Conservation (phyloP, 2,888 invertebrate species). For the Gonocerus acuteangulatus region DNA sequence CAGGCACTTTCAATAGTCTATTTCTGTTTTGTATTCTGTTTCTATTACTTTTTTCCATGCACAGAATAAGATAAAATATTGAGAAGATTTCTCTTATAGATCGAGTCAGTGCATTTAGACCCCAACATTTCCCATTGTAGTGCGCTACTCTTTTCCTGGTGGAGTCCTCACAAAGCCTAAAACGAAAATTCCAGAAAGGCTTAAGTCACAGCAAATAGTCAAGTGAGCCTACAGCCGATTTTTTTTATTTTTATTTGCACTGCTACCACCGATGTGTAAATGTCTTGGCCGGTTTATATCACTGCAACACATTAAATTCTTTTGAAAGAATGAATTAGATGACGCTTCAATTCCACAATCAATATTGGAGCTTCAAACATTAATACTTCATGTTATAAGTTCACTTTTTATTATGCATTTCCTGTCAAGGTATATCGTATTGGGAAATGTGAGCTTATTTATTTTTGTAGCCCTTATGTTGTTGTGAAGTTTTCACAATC, state of each 20-base stretch:
- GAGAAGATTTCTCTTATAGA: conserved; percentile 19
- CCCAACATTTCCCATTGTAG: conserved; percentile 14
- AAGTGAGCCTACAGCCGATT: conserved; percentile 24
- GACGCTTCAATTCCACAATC: conserved; percentile 5
- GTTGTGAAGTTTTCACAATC: too few relatives aligned
- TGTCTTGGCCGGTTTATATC: conserved; percentile 5
- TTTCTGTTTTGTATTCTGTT: conserved; percentile 8
- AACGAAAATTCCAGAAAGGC: conserved; percentile 15
- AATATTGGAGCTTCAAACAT: neutral
- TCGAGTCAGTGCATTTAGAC: conserved; percentile 15
- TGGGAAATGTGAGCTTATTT: too few relatives aligned
- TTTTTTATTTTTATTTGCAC: conserved; percentile 17
- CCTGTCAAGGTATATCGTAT: too few relatives aligned
- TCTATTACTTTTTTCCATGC: conserved; percentile 13
- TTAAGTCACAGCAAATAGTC: conserved; percentile 25
- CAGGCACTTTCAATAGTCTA: neutral
- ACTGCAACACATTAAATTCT: conserved; percentile 14
- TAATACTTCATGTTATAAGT: too few relatives aligned
- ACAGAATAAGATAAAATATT: conserved; percentile 20
- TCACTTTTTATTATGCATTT: too few relatives aligned
- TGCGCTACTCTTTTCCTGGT: conserved; percentile 3
- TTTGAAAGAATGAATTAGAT: neutral
- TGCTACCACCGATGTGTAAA: conserved; percentile 10
- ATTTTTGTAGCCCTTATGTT: too few relatives aligned
- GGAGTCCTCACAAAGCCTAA: conserved; percentile 11